Evolutionary conservation across 1,140 invertebrate genomes (phyloP).

Genomic region (Aphelenchoides fujianensis): DNA sequence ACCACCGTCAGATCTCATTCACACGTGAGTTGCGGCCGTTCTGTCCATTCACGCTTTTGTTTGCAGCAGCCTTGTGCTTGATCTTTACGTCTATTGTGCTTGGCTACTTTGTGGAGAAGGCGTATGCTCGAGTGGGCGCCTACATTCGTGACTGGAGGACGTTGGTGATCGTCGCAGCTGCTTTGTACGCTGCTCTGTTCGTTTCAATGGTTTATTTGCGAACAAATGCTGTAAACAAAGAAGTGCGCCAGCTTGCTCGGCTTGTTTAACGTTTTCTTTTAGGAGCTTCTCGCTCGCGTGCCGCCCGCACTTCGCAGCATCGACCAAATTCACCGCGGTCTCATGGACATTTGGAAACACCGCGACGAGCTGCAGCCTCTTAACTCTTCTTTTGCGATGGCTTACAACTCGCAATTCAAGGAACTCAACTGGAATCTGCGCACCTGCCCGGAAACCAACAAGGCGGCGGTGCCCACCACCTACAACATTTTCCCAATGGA

Average conservation of each 20-base stretch:
- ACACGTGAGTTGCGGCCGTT: background rate
- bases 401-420: background rate
- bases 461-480: background rate
- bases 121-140: background rate
- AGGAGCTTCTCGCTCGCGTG: background rate
- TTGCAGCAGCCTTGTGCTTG: background rate
- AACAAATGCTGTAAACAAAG: background rate
- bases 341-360: conserved; percentile 10
- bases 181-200: background rate
- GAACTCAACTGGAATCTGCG: background rate
- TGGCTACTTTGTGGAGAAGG: conserved; percentile 1
- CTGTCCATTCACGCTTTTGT: no score
- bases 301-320: background rate
- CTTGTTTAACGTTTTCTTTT: no score
- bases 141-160: conserved; percentile 1
- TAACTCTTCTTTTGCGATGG: background rate
- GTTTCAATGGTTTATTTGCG: background rate
- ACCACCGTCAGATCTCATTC: background rate
- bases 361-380: background rate
- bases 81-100: background rate
- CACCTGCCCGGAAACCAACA: background rate
- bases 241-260: background rate
- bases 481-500: conserved; percentile 3
- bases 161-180: background rate
- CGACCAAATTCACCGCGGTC: background rate